These are phyloP conservation scores for Colaptes auratus DNA, from an alignment of 2,113 vertebrate species.

Conservation along the genomic window DNA sequence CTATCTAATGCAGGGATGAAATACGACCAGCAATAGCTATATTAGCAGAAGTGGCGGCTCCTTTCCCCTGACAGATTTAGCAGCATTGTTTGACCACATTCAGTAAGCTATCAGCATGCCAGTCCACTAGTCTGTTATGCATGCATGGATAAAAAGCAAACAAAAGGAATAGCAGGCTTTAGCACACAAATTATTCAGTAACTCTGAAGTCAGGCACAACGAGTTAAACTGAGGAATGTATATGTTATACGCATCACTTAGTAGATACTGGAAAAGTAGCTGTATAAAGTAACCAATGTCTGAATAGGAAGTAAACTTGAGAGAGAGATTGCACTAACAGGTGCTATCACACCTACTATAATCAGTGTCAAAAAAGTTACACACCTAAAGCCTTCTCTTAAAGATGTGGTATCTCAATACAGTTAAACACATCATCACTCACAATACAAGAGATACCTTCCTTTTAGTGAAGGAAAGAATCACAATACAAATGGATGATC, in stretches of 20 bases:
- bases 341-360: not conserved
- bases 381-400: not conserved
- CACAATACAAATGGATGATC: not conserved
- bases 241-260: not conserved
- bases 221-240: not conserved
- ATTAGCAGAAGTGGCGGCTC: not conserved
- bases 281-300: not conserved
- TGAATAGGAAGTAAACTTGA: not conserved
- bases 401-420: not conserved
- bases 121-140: not conserved
- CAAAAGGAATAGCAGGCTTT: not conserved
- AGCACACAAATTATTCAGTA: not conserved
- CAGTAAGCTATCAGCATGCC: not conserved
- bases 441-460: not conserved
- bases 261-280: not conserved
- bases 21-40: not conserved
- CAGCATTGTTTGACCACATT: not conserved
- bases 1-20: not conserved
- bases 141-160: not conserved
- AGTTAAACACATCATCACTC: not conserved
- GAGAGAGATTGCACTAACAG: not conserved
- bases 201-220: not conserved
- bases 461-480: not conserved
- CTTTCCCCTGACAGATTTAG: not conserved
- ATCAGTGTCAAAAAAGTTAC: not conserved